Evolutionary conservation across 2,888 invertebrate species (phyloP).

Genomic region (Gymnocheta viridis): DNA sequence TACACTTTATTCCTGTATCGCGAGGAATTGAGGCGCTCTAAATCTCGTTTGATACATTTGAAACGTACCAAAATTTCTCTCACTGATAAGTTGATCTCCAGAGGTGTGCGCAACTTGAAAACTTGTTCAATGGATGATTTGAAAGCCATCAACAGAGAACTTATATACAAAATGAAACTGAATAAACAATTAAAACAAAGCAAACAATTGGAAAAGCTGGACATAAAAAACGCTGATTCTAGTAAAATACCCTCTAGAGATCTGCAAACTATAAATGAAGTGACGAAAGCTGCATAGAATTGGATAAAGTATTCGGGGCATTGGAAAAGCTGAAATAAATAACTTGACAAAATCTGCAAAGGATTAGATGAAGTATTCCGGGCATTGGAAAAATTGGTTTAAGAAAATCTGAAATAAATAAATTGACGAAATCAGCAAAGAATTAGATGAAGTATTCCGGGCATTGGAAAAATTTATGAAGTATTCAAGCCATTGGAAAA

Average conservation of each 20-base stretch:
- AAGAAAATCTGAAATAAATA: too few species aligned
- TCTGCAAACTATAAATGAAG: not conserved
- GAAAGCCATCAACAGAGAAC: slow-evolving; percentile 74
- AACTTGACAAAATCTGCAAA: too few species aligned
- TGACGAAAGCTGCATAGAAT: not conserved
- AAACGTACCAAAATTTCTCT: slow-evolving; percentile 75
- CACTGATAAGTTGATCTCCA: slow-evolving; percentile 74
- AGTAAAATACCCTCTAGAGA: slow-evolving; percentile 11
- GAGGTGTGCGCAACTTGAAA: slow-evolving; percentile 73
- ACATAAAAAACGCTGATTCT: not conserved
- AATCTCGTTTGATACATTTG: slow-evolving; percentile 72
- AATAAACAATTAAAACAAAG: slow-evolving; percentile 42
- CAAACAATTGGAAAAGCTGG: slow-evolving; percentile 21
- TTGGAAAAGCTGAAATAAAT: too few species aligned
- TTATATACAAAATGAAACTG: slow-evolving; percentile 75
- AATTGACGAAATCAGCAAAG: too few species aligned
- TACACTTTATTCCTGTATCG: slow-evolving; percentile 76
- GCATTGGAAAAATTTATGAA: too few species aligned
- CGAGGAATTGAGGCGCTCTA: slow-evolving; percentile 73
- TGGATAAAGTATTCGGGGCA: not conserved
- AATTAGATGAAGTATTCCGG: too few species aligned
- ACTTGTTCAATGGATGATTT: slow-evolving; percentile 75
- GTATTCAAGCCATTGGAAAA: too few species aligned
- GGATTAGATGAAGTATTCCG: too few species aligned
- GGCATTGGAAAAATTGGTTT: too few species aligned